phyloP scores from a whole-genome alignment of 2,797 vertebrate genomes.

The Acanthurus lineatus region DNA sequence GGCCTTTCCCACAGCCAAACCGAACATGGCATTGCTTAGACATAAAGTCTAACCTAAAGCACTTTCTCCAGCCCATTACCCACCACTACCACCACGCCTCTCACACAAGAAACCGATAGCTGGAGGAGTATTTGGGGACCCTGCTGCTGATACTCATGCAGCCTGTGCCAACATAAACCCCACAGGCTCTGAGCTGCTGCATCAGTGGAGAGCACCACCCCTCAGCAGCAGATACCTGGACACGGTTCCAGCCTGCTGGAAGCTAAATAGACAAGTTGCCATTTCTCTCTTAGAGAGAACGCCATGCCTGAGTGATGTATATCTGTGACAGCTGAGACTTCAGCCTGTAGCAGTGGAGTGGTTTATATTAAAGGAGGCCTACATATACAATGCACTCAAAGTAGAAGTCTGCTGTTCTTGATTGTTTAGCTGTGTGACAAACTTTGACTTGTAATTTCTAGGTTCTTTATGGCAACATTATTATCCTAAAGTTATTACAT shows the following conservation, averaged over 20 bases:
- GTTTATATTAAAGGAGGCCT: slow-evolving; percentile 68
- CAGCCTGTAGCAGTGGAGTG: slow-evolving; percentile 67
- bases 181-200: slow-evolving; percentile 61
- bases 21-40: slow-evolving; percentile 42
- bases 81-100: slow-evolving; percentile 48
- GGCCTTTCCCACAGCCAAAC: slow-evolving; percentile 56
- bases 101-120: slow-evolving; percentile 44
- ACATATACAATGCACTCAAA: slow-evolving; percentile 30
- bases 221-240: slow-evolving; percentile 71
- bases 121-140: slow-evolving; percentile 40
- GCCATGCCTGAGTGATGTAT: slow-evolving; percentile 73
- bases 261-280: slow-evolving; percentile 67
- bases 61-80: slow-evolving; percentile 58
- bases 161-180: slow-evolving; percentile 74
- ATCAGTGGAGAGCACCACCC: slow-evolving; percentile 50
- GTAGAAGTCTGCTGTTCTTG: slow-evolving; percentile 39
- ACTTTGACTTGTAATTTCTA: slow-evolving; percentile 21
- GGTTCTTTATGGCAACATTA: slow-evolving; percentile 4
- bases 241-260: slow-evolving; percentile 66
- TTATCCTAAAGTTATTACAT: slow-evolving; percentile 16
- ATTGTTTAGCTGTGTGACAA: slow-evolving; percentile 51
- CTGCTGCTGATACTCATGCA: slow-evolving; percentile 57
- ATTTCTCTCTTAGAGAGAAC: slow-evolving; percentile 76
- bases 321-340: slow-evolving; percentile 74
- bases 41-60: slow-evolving; percentile 48